Conservation (phyloP, 2,113 vertebrate species). For the Microcebus ravelobensis region DNA sequence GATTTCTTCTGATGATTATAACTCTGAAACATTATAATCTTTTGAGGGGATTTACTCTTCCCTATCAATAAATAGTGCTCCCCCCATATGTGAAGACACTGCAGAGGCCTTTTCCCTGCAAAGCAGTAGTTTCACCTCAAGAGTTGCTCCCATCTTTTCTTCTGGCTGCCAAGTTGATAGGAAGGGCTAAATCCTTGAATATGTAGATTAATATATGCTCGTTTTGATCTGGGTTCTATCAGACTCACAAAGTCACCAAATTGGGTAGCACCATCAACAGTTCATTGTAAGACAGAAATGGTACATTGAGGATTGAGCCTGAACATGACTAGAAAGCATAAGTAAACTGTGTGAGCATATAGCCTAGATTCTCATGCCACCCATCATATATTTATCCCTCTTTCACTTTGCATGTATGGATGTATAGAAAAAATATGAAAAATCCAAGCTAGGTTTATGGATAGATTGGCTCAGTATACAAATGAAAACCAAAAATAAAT, state of each 20-base stretch:
- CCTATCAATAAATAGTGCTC: background rate
- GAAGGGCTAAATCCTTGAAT: background rate
- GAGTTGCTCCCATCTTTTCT: background rate
- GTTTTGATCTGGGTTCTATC: background rate
- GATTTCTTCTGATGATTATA: background rate
- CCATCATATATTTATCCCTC: background rate
- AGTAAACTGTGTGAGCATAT: background rate
- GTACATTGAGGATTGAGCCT: background rate
- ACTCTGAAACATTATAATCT: background rate
- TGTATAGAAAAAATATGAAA: background rate
- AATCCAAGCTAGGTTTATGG: background rate
- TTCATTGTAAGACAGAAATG: background rate
- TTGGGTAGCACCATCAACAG: background rate
- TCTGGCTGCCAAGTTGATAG: background rate
- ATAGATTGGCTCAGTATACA: background rate
- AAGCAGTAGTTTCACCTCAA: background rate
- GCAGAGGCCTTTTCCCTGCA: background rate
- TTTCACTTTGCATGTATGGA: background rate
- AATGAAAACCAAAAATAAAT: background rate
- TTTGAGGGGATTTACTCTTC: background rate
- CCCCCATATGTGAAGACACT: background rate
- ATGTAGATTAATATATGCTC: background rate
- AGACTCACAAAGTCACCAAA: background rate
- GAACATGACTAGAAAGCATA: background rate
- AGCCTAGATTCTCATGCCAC: background rate